Evolutionary conservation across 2,797 vertebrate species (phyloP).

Genomic region (Dendrocincla fuliginosa): DNA sequence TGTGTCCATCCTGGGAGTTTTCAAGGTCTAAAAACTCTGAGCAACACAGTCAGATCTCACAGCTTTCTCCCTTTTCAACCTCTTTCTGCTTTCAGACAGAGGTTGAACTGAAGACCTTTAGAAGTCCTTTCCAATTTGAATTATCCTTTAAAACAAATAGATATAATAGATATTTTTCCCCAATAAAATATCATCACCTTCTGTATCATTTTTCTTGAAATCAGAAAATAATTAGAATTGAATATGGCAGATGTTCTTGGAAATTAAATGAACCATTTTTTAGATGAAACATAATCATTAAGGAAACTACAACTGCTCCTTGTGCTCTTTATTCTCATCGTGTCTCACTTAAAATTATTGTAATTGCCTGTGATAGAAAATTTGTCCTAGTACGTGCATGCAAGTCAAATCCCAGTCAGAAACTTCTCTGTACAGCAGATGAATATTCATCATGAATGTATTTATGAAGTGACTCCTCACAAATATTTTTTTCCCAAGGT

Average conservation of each 20-base stretch:
- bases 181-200: not conserved
- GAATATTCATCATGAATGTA: constrained; percentile 19
- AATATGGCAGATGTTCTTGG: not conserved
- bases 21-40: not conserved
- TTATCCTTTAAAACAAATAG: not conserved
- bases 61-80: not conserved
- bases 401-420: constrained; percentile 20
- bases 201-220: not conserved
- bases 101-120: not conserved
- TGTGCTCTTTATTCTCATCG: constrained; percentile 28
- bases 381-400: not conserved
- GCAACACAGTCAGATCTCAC: not conserved
- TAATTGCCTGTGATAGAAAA: constrained; percentile 42
- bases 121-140: not conserved
- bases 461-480: not conserved
- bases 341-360: constrained; percentile 26
- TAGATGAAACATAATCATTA: not conserved
- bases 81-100: not conserved
- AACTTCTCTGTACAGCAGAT: not conserved
- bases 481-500: constrained; percentile 11
- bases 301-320: not conserved
- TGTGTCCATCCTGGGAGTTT: not conserved
- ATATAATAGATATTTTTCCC: not conserved
- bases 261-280: not conserved
- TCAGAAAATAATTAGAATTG: not conserved